Evolutionary conservation across 2,888 invertebrate genomes (phyloP).

Genomic region (Noctua janthina): DNA sequence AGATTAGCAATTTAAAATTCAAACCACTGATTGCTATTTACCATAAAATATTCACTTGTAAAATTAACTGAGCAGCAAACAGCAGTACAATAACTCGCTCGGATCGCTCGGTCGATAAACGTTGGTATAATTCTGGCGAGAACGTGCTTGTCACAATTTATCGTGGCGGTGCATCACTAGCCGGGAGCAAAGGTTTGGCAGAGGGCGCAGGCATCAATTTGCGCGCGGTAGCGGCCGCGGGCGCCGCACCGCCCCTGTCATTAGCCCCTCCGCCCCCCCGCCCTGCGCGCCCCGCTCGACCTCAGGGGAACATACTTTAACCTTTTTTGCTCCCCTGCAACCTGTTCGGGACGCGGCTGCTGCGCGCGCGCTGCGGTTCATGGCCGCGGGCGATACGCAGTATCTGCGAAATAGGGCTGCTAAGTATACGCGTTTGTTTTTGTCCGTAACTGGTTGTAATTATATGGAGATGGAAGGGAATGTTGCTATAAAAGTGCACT

Average conservation of each 20-base stretch:
- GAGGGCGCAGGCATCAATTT: constrained; percentile 90
- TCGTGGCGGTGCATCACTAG: constrained; percentile 87
- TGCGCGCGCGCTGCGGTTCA: constrained; percentile 87
- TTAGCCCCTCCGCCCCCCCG: constrained; percentile 79
- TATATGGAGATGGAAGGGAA: constrained; percentile 60
- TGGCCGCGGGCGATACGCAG: constrained; percentile 88
- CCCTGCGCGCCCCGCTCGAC: constrained; percentile 68
- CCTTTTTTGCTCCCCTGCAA: constrained; percentile 90
- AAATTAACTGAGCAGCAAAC: constrained; percentile 64
- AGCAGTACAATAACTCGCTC: constrained; percentile 62
- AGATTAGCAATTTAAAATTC: constrained; percentile 53
- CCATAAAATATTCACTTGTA: constrained; percentile 65
- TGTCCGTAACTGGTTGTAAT: constrained; percentile 64
- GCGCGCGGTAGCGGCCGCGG: constrained; percentile 89
- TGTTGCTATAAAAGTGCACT: constrained; percentile 55
- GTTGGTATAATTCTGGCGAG: constrained; percentile 72
- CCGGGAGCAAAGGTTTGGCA: constrained; percentile 89
- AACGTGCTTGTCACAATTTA: constrained; percentile 85
- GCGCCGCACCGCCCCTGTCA: constrained; percentile 90
- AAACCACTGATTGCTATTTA: constrained; percentile 58
- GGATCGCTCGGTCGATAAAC: constrained; percentile 71
- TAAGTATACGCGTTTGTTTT: constrained; percentile 64
- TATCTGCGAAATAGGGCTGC: constrained; percentile 77
- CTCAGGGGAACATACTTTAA: constrained; percentile 87
- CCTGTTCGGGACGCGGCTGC: constrained; percentile 89